Base-by-base conservation (phyloP, 2,797 vertebrate species). In the Falco berigora region DNA sequence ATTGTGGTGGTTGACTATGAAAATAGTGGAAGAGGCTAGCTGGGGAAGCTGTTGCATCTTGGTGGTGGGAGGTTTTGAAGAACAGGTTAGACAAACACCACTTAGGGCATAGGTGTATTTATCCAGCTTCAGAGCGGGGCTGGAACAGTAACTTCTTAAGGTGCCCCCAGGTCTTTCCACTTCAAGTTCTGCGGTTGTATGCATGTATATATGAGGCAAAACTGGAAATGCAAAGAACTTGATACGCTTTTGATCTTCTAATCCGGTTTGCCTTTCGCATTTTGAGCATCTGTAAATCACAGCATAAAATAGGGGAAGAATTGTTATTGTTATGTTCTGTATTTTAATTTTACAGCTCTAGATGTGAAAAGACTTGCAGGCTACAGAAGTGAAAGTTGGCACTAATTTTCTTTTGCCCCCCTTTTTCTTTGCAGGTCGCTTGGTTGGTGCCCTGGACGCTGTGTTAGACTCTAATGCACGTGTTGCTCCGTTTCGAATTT, bases 391-490 rank as follows among this genome's bases (percentile, higher is more conserved):
- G 50, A 56, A 59, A 85, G 8, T 34, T 59, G 74, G 30, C 2
- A 0, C 50, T 86, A 55, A 91, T 61, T 52, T 12, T 69, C 6
- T 71, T 71, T 24, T 1, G 18, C 18, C 36, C 4, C 1, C 25
- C 4, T 49, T 58, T 44, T 28, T 36, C 23, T 36, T 81, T 40
- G 14, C 85, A 99, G 99, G 99, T 97, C 98, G 99, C 95, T 97
- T 99, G 96, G 99, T 99, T 22, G 99, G 99, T 19, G 99, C 99
- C 3, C 97, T 99, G 97, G 99, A 99, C 9, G 99, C 99, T 0
- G 98, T 99, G 90, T 96, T 99, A 98, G 99, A 99, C 97, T 99
- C 99, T 69, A 99, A 98, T 0, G 99, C 99, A 7, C 98, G 99
- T 0, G 98, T 99, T 4, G 98, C 99, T 12, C 99, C 99, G 0